Percentiles rank a stretch among this genome's conserved stretches.
Evolutionary conservation across 2,113 vertebrate species (phyloP).

Genomic region (Micronycteris hirsuta): DNA sequence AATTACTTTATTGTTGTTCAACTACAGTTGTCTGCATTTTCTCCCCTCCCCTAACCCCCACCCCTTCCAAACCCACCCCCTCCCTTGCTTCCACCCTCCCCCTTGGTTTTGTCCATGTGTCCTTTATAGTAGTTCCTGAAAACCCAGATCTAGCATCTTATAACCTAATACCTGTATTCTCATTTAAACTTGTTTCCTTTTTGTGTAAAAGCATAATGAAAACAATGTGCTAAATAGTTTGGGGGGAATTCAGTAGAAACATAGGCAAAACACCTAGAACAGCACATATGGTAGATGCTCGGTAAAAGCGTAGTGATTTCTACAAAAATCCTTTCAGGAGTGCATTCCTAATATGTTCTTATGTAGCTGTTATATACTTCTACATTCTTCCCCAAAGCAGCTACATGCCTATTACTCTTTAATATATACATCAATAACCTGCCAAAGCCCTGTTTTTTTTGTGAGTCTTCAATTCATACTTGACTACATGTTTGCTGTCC

Average conservation of each 20-base stretch:
- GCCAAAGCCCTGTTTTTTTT: background rate
- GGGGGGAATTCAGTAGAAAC: background rate
- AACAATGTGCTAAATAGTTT: background rate
- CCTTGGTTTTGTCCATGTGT: too few species aligned
- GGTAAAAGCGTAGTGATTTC: background rate
- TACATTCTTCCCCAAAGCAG: background rate
- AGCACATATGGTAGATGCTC: background rate
- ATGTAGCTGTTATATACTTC: background rate
- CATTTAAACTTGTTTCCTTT: background rate
- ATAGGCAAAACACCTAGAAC: background rate
- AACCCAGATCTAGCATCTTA: background rate
- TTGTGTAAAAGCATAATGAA: background rate
- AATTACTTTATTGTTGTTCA: too few species aligned
- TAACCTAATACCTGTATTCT: background rate
- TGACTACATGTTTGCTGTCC: too few species aligned
- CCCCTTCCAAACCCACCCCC: too few species aligned
- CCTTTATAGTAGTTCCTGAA: too few species aligned
- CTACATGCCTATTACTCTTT: background rate
- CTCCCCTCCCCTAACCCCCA: too few species aligned
- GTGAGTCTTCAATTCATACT: background rate
- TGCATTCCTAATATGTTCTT: background rate
- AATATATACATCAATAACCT: background rate
- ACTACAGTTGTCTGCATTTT: too few species aligned
- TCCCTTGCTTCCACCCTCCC: too few species aligned
- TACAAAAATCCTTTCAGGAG: background rate